These are phyloP conservation scores for Nebria brevicollis DNA, from an alignment of 2,888 invertebrate genomes.

Conservation along the genomic window DNA sequence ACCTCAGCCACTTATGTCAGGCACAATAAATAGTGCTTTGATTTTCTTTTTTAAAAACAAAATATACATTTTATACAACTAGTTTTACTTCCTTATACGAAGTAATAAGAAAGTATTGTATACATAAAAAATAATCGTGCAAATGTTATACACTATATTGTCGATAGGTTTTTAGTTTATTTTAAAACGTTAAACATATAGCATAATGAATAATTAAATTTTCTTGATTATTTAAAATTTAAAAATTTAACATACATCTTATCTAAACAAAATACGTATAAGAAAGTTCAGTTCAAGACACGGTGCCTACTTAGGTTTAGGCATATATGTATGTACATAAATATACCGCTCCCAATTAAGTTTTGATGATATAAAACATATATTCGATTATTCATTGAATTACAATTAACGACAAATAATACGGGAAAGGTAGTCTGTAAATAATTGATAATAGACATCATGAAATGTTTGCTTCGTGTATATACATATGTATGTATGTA, in stretches of 20 bases:
- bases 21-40: background rate
- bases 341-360: background rate
- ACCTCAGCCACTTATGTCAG: background rate
- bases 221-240: too few relatives aligned
- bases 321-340: background rate
- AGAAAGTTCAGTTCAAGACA: too few relatives aligned
- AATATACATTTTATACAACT: background rate
- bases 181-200: too few relatives aligned
- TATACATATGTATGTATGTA: background rate
- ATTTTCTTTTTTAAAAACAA: background rate
- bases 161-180: too few relatives aligned
- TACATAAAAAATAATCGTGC: too few relatives aligned
- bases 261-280: background rate
- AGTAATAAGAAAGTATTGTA: too few relatives aligned
- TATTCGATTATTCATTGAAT: constrained; percentile 31
- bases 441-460: background rate
- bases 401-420: constrained; percentile 42
- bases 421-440: background rate
- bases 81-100: background rate
- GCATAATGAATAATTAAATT: too few relatives aligned
- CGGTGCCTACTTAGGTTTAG: background rate
- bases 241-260: too few relatives aligned
- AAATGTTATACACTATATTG: too few relatives aligned
- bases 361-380: constrained; percentile 30
- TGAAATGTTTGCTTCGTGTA: background rate